phyloP scores from a whole-genome alignment of 1,140 invertebrate genomes.

The Papilio dardanus region DNA sequence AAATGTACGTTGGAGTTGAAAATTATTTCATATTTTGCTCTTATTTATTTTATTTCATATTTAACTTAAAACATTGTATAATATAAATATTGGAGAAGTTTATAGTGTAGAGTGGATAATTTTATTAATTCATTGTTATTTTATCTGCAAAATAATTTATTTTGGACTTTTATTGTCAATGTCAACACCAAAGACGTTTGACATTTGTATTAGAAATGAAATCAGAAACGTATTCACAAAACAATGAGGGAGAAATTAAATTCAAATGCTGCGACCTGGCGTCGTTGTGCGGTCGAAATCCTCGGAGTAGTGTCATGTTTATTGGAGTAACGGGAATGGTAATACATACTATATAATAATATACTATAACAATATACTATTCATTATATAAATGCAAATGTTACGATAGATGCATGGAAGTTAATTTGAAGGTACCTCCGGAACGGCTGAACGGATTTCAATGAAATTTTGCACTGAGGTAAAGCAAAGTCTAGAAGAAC shows the following conservation, averaged over 20 bases:
- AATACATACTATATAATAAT: slow-evolving; percentile 40
- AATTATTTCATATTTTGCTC: slow-evolving; percentile 42
- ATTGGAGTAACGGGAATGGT: slow-evolving; percentile 43
- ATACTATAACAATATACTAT: slow-evolving; percentile 14
- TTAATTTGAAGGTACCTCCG: no score
- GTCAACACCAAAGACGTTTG: slow-evolving; percentile 1
- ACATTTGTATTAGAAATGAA: slow-evolving; percentile 26
- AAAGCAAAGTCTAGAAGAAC: no score
- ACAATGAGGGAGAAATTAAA: slow-evolving; percentile 35
- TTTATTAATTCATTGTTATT: not conserved
- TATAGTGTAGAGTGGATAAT: not conserved
- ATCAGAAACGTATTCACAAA: slow-evolving; percentile 23
- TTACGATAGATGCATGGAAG: no score
- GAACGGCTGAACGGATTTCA: no score
- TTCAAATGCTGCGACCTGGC: slow-evolving; percentile 45
- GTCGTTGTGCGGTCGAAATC: slow-evolving; percentile 44
- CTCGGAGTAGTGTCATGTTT: slow-evolving; percentile 45
- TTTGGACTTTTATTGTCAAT: not conserved
- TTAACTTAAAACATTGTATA: not conserved
- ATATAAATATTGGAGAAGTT: not conserved
- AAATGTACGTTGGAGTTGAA: slow-evolving; percentile 27
- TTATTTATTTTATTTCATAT: not conserved
- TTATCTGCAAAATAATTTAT: not conserved
- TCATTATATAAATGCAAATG: not conserved
- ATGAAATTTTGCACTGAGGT: no score